Evolutionary conservation across 2,113 vertebrate genomes (phyloP).

Genomic region (Passer domesticus): DNA sequence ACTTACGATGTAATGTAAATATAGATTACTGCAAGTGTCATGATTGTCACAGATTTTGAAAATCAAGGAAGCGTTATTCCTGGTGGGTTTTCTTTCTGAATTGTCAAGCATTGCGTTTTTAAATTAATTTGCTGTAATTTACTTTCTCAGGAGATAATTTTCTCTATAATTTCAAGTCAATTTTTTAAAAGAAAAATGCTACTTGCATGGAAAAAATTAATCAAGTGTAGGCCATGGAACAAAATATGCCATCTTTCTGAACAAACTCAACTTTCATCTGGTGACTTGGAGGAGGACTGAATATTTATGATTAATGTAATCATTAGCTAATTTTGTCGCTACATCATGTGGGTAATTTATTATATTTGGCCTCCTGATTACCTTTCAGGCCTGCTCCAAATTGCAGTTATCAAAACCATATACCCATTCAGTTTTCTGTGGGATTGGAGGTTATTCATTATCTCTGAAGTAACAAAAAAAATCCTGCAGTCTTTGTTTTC

Average conservation of each 20-base stretch:
- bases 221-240: background rate
- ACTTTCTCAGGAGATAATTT: background rate
- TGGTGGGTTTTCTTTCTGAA: background rate
- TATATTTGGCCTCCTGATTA: background rate
- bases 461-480: background rate
- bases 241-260: background rate
- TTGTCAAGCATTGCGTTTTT: background rate
- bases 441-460: background rate
- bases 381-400: background rate
- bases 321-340: background rate
- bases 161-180: background rate
- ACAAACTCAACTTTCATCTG: background rate
- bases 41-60: background rate
- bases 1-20: background rate
- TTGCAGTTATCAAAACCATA: background rate
- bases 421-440: background rate
- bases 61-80: background rate
- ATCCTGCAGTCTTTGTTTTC: fast-evolving
- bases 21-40: background rate
- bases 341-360: background rate
- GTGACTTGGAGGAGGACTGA: background rate
- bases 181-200: background rate
- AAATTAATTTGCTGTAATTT: background rate
- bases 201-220: background rate
- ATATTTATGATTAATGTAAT: background rate